Evolutionary conservation across 1,140 invertebrate genomes (phyloP).

Genomic region (Procambarus clarkii): DNA sequence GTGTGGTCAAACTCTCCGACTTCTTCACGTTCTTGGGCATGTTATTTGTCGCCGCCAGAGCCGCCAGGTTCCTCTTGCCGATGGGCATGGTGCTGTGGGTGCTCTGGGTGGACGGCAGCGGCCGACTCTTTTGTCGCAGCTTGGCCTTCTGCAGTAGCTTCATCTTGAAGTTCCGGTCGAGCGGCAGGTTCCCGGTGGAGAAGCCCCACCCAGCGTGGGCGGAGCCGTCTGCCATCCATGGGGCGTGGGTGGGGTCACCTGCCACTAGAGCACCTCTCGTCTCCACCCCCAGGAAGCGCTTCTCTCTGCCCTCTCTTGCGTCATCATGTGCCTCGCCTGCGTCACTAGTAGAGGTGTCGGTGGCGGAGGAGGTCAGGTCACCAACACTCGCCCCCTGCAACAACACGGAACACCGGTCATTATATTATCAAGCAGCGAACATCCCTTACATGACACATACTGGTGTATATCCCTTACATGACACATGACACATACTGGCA

Average conservation of each 20-base stretch:
- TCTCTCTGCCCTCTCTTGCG: constrained; percentile 22
- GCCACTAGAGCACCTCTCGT: neutral
- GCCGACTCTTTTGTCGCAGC: neutral
- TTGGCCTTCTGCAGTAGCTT: neutral
- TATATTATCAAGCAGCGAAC: neutral
- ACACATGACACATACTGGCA: too few species aligned
- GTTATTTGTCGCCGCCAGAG: constrained; percentile 12
- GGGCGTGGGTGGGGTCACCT: neutral
- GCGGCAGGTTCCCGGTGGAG: constrained; percentile 13
- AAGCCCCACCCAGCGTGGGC: neutral
- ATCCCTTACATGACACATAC: too few species aligned
- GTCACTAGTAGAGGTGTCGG: neutral
- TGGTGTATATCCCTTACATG: too few species aligned
- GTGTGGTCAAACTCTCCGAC: neutral
- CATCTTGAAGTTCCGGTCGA: constrained; percentile 7
- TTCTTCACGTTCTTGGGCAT: neutral
- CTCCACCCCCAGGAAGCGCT: constrained; percentile 5
- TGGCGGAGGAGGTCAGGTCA: neutral
- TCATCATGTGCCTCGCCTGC: neutral
- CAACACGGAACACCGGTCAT: neutral
- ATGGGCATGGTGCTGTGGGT: neutral
- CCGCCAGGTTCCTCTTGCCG: constrained; percentile 3
- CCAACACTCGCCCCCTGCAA: neutral
- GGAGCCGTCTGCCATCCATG: neutral
- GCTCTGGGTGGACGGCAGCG: neutral